Conservation (phyloP, 2,113 vertebrate genomes). For the Onychorhynchus coronatus region DNA sequence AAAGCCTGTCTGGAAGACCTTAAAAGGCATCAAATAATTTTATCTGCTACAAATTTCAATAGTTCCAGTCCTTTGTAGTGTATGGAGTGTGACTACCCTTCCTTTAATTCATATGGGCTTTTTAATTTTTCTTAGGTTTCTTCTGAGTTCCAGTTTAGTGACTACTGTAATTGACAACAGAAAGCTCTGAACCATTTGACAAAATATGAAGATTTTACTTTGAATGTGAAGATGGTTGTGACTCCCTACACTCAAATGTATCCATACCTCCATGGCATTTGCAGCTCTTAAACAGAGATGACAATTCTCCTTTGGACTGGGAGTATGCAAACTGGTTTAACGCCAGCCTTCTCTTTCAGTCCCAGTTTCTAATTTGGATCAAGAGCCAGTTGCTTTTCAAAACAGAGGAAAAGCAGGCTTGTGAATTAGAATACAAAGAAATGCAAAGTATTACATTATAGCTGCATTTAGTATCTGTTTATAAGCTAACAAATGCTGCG, state of each 20-base stretch:
- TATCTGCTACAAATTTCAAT: neutral
- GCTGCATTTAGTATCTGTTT: neutral
- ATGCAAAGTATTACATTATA: neutral
- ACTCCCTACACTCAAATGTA: neutral
- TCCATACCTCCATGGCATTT: neutral
- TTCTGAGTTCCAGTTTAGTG: neutral
- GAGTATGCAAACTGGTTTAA: neutral
- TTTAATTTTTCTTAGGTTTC: neutral
- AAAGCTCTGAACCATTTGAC: neutral
- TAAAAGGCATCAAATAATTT: neutral
- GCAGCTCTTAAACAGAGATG: neutral
- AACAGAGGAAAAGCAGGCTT: neutral
- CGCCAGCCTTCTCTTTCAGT: neutral
- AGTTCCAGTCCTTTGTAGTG: neutral
- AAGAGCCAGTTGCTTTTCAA: neutral
- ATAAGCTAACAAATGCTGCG: neutral
- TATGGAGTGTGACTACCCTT: neutral
- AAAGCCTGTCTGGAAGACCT: neutral
- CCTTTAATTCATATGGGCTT: neutral
- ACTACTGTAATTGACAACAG: neutral
- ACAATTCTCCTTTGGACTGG: neutral
- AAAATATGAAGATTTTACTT: neutral
- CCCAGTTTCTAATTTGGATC: neutral
- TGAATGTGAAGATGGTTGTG: neutral
- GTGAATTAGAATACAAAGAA: neutral